Base-by-base conservation (phyloP, 35 echinoderm and acorn worm species). In the Strongylocentrotus purpuratus region DNA sequence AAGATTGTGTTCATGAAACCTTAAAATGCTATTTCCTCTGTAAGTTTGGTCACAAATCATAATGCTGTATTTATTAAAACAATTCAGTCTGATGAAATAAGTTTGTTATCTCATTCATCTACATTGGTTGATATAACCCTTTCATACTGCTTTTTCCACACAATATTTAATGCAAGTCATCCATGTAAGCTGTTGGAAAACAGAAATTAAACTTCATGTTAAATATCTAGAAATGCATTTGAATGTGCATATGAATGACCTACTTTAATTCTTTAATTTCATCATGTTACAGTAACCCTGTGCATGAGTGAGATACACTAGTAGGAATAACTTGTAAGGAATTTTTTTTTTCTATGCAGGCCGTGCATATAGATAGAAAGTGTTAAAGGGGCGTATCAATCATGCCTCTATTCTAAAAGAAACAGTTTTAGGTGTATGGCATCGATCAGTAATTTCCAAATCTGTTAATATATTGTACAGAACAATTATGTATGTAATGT, bases 401-500 rank as follows among this genome's bases (percentile, higher is more conserved):
- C 65, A 78, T 22, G 28, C 4, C 20, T 28, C 65, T 78, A 8
- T 78, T 78, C 65, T 28, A 7, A 2, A 78, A 78, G 52, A 70
- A 78, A 78, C 65, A 7, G 50, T 55, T 55, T 55, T 55, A 55
- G 50, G 50, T 55, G 50, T 78, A 22, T 28, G 65, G 25, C 20
- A 78, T 78, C 8, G 65, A 78, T n/a, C 65, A 28, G 20, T n/a
- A n/a, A 78, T 78, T 78, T 78, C 65, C 65, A 78, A 78, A 78
- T 78, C 28, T 78, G 65, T 78, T 78, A 18, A 78, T 78, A 78
- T 78, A 78, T 78, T 78, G 65, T 78, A 78, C 65, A 78, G 65
- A 78, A 78, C 22, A 78, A n/a, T n/a, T 78, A 78, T 25, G 65
- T 18, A n/a, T 78, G 65, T 78, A 22, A 25, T 78, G 65, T 28